Base-by-base conservation (phyloP, 2,888 invertebrate species). In the Spodoptera littoralis region DNA sequence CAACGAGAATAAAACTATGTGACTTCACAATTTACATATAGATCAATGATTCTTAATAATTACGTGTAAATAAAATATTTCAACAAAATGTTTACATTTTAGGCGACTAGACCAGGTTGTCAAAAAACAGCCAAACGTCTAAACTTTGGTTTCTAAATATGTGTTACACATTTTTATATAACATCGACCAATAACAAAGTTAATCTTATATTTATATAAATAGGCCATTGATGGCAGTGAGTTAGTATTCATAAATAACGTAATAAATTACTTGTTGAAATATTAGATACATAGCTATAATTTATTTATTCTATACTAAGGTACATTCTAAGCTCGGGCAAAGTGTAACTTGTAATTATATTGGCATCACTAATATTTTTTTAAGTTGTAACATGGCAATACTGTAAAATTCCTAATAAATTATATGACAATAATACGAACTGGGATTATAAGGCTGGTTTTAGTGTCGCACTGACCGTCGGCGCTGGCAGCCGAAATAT, bases 151-250 rank as follows among this genome's bases (percentile, higher is more conserved):
- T 91, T 84, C 81, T 70, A 77, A 82, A 80, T 64, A 79, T 80
- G 88, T 85, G 90, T 90, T 90, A 90, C 88, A 88, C 84, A 82
- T 77, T 82, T 66, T 69, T 45, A 75, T 79, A 73, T 73, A 79
- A 81, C 79, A 78, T 80, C 70, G 79, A 80, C 70, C 63, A 80
- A 77, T 76, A 82, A 77, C 77, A 65, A 75, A 80, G 79, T 77
- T 79, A 80, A 79, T 78, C 80, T 78, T 81, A 84, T 86, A 86
- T 86, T 86, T 6, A 36, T 88, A 71, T 74, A 74, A 71, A 74
- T 72, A 92, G 90, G 91, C 92, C 91, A 84, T 88, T 84, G 75
- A 67, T 86, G 92, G 92, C 92, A 91, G 92, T 91, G 90, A 80
- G 77, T 82, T 81, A 83, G 77, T 84, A 73, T 45, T 65, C 71